phyloP scores from a whole-genome alignment of 2,888 invertebrate genomes.

The Ecliptopera silaceata region DNA sequence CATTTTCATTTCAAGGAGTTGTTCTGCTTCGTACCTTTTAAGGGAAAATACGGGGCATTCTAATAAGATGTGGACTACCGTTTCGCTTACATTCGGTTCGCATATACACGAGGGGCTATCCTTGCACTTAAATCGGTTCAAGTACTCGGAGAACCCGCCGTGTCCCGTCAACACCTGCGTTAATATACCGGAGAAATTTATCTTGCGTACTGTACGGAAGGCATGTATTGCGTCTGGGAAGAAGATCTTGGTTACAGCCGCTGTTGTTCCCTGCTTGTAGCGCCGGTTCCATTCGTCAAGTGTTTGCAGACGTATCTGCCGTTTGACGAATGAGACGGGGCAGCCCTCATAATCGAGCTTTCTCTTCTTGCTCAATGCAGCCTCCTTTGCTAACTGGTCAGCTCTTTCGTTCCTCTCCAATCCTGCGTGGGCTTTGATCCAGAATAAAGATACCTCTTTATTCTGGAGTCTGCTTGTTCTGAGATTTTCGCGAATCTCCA shows the following conservation, averaged over 20 bases:
- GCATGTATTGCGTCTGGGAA: slow-evolving; percentile 15
- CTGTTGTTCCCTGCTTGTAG: slow-evolving; percentile 1
- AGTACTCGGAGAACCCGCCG: neutral
- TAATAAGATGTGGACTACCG: no score
- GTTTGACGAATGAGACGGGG: neutral
- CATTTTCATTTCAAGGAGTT: no score
- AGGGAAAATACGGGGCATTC: no score
- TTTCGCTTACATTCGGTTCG: no score
- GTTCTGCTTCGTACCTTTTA: no score
- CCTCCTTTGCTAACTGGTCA: slow-evolving; percentile 17
- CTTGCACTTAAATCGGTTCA: neutral
- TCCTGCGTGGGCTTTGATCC: slow-evolving; percentile 21
- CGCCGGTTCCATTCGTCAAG: slow-evolving; percentile 10
- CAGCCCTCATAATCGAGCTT: neutral
- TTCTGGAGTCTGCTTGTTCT: neutral
- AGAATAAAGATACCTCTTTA: slow-evolving; percentile 3
- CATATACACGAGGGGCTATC: no score
- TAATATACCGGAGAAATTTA: neutral
- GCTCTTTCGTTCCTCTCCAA: slow-evolving; percentile 16
- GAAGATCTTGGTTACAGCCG: no score
- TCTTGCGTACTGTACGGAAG: neutral
- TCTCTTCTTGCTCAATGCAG: slow-evolving; percentile 3
- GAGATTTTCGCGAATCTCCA: slow-evolving; percentile 1
- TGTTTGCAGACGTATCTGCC: neutral
- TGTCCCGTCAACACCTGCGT: slow-evolving; percentile 3